Base-by-base conservation (phyloP, 2,113 vertebrate genomes). In the Seriola quinqueradiata region DNA sequence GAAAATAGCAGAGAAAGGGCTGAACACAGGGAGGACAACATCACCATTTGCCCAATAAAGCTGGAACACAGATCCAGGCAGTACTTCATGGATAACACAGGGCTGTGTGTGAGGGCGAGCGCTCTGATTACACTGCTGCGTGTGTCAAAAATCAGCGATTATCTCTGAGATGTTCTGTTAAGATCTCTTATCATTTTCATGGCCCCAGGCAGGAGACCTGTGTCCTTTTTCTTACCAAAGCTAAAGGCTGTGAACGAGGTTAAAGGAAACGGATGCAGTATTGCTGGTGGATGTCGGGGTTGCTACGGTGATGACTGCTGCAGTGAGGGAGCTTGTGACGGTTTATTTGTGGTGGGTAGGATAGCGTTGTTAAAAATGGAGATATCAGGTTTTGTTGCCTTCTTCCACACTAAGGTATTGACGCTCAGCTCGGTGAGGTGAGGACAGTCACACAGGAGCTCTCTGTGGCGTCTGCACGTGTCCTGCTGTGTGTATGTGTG, bases 1-100 rank as follows among this genome's bases (percentile, higher is more conserved):
- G 32, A 74, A 46, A 50, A 72, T 19, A 10, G 59, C 5, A 44
- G 40, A 79, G 38, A 66, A 67, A 32, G n/a, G 70, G 10, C 38
- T 61, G 10, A 75, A 50, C 14, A 28, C 1, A 55, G 3, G 34
- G 21, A 36, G 3, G 46, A 86, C 60, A 50, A 69, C 68, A 80
- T 64, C 69, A 36, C 77, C 72, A 14, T 52, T 10, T 78, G 44
- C 40, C 50, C 0, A 4, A 17, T 67, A 57, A 64, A 48, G 70
- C 79, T 76, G 67, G 16, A 77, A 38, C 61, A 74, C 65, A 89
- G 84, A 63, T 66, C 65, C 69, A 73, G 21, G 10, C 83, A 28
- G 55, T 16, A 40, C 55, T 57, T 79, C 36, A 57, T 40, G 70
- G 32, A 12, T 25, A 63, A 40, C 16, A 14, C 23, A 25, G 60